Base-by-base conservation (phyloP, 1,140 invertebrate species). In the Pseudomyrmex cubaensis region DNA sequence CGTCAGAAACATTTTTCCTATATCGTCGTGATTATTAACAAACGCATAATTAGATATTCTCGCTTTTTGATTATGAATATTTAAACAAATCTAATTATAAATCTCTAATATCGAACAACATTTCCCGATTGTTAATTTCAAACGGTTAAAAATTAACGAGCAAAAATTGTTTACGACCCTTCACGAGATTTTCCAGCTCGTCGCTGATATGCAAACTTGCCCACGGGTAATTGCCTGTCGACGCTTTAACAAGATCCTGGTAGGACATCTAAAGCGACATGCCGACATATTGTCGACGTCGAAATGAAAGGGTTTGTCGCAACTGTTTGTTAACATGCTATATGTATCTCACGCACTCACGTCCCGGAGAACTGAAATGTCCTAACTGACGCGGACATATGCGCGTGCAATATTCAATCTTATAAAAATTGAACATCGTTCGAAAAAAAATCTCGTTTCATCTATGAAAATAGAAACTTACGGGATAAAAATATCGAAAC, bases 131-230 rank as follows among this genome's bases (percentile, higher is more conserved):
- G 10, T 69, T 12, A 57, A 57, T 8, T 5, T 15, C 2, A 12
- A 10, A 8, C 5, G 20, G 35, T 35, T 35, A 35, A 35, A 35
- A 35, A 35, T 54, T 59, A 80, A 50, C 15, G 13, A 12, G 12
- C 5, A 2, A 25, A 22, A 70, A 80, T 72, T 69, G n/a, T 59
- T 72, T 59, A 72, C 56, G 63, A 2, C 15, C 44, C 17, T 50
- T 57, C 44, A 70, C 52, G 15, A 57, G 50, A 80, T 72, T 80
- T 80, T 61, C 66, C 54, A 61, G 10, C 35, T 70, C 35, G 44
- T 59, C 20, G 52, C 7, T 70, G 22, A 72, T 72, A 70, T 12
- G 12, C 12, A 70, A 46, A 46, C 48, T 67, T 77, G 20, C 44
- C 44, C 13, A 50, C 15, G 22, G n/a, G 12, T 76, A 80, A 72